Percentiles rank a stretch among this genome's conserved stretches.
These are phyloP conservation scores for Linhomoeus sp. DNA, from an alignment of 2,888 invertebrate species.

Conservation along the genomic window DNA sequence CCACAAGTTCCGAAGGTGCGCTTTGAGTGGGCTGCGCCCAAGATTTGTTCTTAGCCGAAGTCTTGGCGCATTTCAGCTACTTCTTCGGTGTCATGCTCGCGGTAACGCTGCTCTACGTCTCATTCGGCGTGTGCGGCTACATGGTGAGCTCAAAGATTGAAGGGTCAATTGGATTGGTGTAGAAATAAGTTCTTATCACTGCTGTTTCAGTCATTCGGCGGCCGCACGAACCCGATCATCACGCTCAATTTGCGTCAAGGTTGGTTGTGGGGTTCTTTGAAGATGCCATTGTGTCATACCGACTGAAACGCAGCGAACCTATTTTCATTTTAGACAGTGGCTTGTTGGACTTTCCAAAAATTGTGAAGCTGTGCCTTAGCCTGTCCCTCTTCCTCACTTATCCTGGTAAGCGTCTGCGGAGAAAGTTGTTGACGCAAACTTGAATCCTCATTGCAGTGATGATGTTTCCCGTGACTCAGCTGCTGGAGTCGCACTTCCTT, in stretches of 20 bases:
- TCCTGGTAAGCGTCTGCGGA: conserved; percentile 25
- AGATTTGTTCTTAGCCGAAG: too few relatives aligned
- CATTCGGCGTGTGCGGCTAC: conserved; percentile 33
- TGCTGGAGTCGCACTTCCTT: conserved; percentile 23
- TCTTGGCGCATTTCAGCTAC: conserved; percentile 26
- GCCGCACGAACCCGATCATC: conserved; percentile 32
- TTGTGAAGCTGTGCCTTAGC: conserved; percentile 33
- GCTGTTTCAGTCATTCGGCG: conserved; percentile 28
- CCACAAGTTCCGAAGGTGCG: conserved; percentile 28
- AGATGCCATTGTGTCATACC: background rate
- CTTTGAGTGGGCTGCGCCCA: conserved; percentile 2
- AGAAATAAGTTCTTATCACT: too few relatives aligned
- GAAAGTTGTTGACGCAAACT: background rate
- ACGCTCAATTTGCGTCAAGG: conserved; percentile 32
- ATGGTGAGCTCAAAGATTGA: conserved; percentile 20
- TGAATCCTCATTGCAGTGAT: conserved; percentile 20
- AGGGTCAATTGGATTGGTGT: too few relatives aligned
- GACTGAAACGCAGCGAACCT: too few relatives aligned
- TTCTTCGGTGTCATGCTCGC: conserved; percentile 28
- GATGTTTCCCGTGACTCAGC: conserved; percentile 30
- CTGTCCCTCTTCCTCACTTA: conserved; percentile 34
- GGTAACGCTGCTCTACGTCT: conserved; percentile 30
- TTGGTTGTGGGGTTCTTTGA: conserved; percentile 3
- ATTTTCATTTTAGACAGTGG: too few relatives aligned
- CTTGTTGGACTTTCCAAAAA: conserved; percentile 28